These are phyloP conservation scores for Melanerpes formicivorus DNA, from an alignment of 2,113 vertebrate species.

Conservation along the genomic window DNA sequence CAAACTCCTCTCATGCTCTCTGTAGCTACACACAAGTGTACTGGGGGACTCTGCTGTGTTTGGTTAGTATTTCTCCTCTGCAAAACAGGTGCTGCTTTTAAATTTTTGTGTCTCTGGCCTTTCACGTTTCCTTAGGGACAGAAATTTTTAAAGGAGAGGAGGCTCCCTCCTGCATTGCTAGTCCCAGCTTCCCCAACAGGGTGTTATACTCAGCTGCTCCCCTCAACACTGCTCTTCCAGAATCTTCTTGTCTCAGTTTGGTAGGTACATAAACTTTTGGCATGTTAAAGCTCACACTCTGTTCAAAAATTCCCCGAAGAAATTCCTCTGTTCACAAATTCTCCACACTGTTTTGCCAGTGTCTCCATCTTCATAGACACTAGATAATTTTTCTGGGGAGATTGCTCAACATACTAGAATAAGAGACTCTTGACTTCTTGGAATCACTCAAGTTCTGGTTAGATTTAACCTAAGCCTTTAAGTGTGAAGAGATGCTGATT, in stretches of 20 bases:
- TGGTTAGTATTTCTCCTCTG: neutral
- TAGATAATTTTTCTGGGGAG: neutral
- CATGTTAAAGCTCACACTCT: neutral
- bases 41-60: fast-evolving
- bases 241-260: neutral
- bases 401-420: neutral
- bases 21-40: neutral
- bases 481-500: neutral
- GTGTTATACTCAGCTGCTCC: neutral
- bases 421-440: neutral
- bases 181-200: neutral
- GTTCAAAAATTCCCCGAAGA: neutral
- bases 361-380: neutral
- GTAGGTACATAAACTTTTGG: neutral
- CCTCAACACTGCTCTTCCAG: neutral
- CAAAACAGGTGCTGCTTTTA: neutral
- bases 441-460: neutral
- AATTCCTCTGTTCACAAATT: neutral
- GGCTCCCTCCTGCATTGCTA: neutral
- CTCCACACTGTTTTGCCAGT: neutral
- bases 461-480: neutral
- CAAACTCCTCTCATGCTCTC: neutral
- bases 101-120: neutral
- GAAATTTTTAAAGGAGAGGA: neutral
- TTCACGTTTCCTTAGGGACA: neutral